phyloP scores from a whole-genome alignment of 2,113 vertebrate species.

The Dipodomys stephensi region DNA sequence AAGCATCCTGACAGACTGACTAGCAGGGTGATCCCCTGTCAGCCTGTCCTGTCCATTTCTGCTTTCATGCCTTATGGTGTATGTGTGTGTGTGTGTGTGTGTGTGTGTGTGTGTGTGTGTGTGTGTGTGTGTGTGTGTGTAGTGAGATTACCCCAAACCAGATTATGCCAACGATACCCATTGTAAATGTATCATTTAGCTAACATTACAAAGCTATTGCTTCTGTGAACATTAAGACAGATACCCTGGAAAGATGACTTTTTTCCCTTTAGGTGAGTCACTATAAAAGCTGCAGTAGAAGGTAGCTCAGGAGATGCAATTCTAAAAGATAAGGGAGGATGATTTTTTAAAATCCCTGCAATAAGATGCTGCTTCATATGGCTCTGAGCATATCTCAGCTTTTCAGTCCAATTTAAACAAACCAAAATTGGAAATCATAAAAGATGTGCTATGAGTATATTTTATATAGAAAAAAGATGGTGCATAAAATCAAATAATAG shows the following conservation, averaged over 20 bases:
- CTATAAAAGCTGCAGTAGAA: slow-evolving; percentile 1
- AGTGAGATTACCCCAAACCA: background rate
- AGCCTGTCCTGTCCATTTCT: background rate
- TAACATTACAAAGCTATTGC: background rate
- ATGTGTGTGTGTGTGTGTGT: background rate
- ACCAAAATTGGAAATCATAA: slow-evolving; percentile 25
- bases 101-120: too few species aligned
- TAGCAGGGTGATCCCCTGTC: background rate
- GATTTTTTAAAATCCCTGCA: slow-evolving; percentile 46
- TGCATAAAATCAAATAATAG: slow-evolving; percentile 18
- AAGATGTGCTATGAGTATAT: background rate
- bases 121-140: too few species aligned
- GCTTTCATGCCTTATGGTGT: background rate
- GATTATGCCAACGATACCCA: background rate
- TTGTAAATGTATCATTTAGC: background rate
- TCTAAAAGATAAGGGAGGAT: slow-evolving; percentile 30
- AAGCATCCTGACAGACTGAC: background rate
- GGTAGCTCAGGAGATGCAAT: slow-evolving; percentile 1
- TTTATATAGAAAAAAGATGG: background rate
- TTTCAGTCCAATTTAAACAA: slow-evolving; percentile 19
- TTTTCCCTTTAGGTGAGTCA: slow-evolving; percentile 48
- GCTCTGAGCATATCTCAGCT: background rate
- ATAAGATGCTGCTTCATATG: slow-evolving; percentile 14
- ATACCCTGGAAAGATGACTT: slow-evolving; percentile 13
- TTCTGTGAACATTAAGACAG: slow-evolving; percentile 44